Base-by-base conservation (phyloP, 2,113 vertebrate genomes). In the Pavo muticus region DNA sequence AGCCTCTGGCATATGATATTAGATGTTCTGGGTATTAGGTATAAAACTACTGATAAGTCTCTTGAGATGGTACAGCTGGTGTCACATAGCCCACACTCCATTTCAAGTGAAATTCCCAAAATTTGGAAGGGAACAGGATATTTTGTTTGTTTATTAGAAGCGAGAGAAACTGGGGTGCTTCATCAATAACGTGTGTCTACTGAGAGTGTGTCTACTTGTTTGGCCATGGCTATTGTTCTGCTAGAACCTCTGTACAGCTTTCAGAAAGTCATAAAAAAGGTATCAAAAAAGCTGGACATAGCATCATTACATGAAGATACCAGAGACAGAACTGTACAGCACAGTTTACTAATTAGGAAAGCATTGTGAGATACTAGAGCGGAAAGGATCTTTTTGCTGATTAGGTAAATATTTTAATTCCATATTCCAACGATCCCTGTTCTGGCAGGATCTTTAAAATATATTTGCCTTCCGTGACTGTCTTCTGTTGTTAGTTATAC, bases 131-230 rank as follows among this genome's bases (percentile, higher is more conserved):
- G 17, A 85, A 44, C 47, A 3, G 40, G 27, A 45, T 9, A 40
- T 80, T 91, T 85, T 78, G n/a, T 91, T 85, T 74, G n/a, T 88
- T 86, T 65, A 30, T 81, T 72, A 56, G 42, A 77, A 86, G 21
- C 59, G 42, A 85, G 60, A 93, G 45, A 73, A 86, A 70, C 61
- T 40, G 56, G 25, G n/a, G 7, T 65, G 23, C 50, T 77, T 71
- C 27, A 91, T 83, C 75, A 84, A 39, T 40, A 23, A 11, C 40
- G 87, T 84, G 27, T 1, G 10, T 78, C 60, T 84, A 6, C 44
- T 37, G 67, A 52, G 61, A 61, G 52, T 75, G 65, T 65, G 90
- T 14, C 86, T 61, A 29, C 68, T 88, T 91, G 52, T 20, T 18
- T 68, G 44, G 32, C 75, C 44, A 15, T 9, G 57, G 72, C n/a